Percentiles rank a stretch among this genome's conserved stretches.
These are phyloP conservation scores for Rhynchotus rufescens DNA, from an alignment of 2,797 vertebrate genomes.

Conservation along the genomic window DNA sequence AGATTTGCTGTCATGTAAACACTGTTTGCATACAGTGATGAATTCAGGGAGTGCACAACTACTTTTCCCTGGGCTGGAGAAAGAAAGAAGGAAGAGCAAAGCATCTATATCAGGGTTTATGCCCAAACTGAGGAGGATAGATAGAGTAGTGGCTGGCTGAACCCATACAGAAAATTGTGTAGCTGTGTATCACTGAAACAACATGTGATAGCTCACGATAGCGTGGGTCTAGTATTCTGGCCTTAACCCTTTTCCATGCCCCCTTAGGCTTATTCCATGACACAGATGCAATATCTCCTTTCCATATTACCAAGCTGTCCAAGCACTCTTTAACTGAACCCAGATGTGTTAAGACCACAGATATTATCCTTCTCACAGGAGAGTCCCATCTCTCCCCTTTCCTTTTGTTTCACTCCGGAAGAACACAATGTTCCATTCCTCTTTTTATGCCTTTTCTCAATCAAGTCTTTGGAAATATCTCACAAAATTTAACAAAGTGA, in stretches of 20 bases:
- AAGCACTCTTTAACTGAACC: neutral
- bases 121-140: neutral
- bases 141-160: neutral
- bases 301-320: neutral
- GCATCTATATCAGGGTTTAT: neutral
- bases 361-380: neutral
- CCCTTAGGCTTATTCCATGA: neutral
- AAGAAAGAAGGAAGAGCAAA: neutral
- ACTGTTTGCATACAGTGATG: constrained; percentile 2
- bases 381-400: neutral
- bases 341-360: neutral
- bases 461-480: neutral
- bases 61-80: neutral
- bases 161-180: neutral
- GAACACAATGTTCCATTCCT: neutral
- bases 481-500: neutral
- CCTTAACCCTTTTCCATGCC: neutral
- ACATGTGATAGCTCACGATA: neutral
- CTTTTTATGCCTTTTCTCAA: neutral
- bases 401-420: neutral
- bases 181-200: neutral
- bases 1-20: constrained; percentile 56
- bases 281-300: neutral
- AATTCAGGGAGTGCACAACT: constrained; percentile 17
- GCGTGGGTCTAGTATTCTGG: neutral